A percentile compares a stretch with the other conserved stretches of the same genome.
Evolutionary conservation across 2,113 vertebrate genomes (phyloP).

Genomic region (Mastomys natalensis): DNA sequence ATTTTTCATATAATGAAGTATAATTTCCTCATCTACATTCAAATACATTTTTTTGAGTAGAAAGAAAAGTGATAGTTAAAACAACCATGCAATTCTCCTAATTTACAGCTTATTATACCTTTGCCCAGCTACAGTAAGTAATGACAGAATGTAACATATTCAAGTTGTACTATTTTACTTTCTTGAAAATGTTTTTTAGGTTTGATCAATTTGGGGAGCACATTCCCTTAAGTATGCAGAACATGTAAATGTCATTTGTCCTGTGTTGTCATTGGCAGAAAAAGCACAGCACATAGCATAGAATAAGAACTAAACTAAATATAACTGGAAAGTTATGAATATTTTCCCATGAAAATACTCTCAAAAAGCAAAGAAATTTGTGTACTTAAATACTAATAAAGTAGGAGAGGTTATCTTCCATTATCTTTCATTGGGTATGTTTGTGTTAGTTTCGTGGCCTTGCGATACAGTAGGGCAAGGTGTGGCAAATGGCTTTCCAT

Average conservation of each 20-base stretch:
- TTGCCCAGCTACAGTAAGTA: not conserved
- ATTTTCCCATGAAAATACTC: constrained; percentile 32
- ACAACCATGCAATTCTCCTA: constrained; percentile 34
- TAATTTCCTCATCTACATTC: constrained; percentile 27
- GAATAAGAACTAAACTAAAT: constrained; percentile 27
- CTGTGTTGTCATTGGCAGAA: constrained; percentile 23
- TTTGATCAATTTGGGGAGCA: constrained; percentile 40
- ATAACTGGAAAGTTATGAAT: not conserved
- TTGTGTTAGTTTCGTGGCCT: not conserved
- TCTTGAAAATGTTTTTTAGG: constrained; percentile 23
- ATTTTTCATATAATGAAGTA: constrained; percentile 41
- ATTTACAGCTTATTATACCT: not conserved
- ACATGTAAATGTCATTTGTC: not conserved
- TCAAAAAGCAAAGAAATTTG: constrained; percentile 1
- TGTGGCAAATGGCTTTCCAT: not conserved
- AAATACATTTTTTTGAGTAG: constrained; percentile 13
- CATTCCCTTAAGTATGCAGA: constrained; percentile 24
- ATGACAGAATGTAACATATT: constrained; percentile 8
- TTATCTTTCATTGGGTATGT: constrained; percentile 11
- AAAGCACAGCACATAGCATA: not conserved
- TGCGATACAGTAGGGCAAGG: not conserved
- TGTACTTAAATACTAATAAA: constrained; percentile 23
- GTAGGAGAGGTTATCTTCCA: not conserved
- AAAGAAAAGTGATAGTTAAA: constrained; percentile 50
- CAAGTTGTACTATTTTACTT: constrained; percentile 35